These are phyloP conservation scores for Crossoptilon crossoptilon DNA, from an alignment of 2,797 vertebrate species.

Conservation along the genomic window DNA sequence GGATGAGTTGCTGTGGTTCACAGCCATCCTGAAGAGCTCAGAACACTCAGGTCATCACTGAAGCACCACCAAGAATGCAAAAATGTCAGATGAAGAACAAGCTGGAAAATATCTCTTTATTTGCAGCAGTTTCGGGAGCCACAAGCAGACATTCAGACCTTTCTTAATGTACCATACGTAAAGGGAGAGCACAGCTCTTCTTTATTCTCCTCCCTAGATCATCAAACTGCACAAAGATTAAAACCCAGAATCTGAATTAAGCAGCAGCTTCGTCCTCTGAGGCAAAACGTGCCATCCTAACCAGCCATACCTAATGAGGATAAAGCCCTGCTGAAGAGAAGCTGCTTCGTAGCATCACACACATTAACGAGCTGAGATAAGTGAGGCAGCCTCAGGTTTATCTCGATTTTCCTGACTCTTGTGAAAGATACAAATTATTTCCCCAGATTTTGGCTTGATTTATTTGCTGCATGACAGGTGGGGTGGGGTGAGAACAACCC, in stretches of 20 bases:
- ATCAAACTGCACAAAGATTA: constrained; percentile 16
- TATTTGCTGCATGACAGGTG: constrained; percentile 1
- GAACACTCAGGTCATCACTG: neutral
- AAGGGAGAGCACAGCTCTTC: neutral
- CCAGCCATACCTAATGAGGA: neutral
- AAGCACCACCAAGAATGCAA: fast-evolving
- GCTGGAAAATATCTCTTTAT: neutral
- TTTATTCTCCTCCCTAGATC: neutral
- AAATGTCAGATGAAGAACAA: fast-evolving
- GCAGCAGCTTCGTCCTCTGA: neutral
- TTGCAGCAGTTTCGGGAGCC: neutral
- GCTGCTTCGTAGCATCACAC: neutral
- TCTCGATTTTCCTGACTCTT: constrained; percentile 21
- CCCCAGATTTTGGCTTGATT: constrained; percentile 41
- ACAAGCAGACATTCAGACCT: neutral
- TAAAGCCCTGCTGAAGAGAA: constrained; percentile 10
- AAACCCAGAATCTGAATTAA: constrained; percentile 43
- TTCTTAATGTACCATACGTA: fast-evolving
- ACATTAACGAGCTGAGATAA: constrained; percentile 29
- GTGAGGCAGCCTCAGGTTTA: constrained; percentile 16
- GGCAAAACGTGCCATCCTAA: constrained; percentile 35
- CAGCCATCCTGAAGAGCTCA: neutral
- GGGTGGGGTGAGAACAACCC: neutral
- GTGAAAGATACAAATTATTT: constrained; percentile 56
- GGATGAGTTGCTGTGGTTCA: neutral